Percentiles rank a stretch among this genome's conserved stretches.
Evolutionary conservation across 2,888 invertebrate genomes (phyloP).

Genomic region (Thalpophila matura): DNA sequence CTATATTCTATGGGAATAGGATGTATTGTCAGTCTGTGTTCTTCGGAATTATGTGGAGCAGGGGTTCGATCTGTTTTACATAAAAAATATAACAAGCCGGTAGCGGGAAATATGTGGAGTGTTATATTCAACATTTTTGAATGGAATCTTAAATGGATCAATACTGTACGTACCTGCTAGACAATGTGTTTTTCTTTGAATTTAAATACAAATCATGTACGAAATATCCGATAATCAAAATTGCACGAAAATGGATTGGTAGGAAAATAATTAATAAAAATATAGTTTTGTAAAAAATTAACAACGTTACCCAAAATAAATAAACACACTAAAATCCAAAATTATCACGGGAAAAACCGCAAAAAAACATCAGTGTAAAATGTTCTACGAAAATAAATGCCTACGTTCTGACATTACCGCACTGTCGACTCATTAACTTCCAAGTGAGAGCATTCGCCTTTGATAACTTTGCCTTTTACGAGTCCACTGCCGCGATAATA

Average conservation of each 20-base stretch:
- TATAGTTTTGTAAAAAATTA: background rate
- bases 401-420: slow-evolving; percentile 75
- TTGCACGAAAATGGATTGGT: too few relatives aligned
- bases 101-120: background rate
- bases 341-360: slow-evolving; percentile 24
- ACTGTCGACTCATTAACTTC: slow-evolving; percentile 84
- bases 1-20: slow-evolving; percentile 44
- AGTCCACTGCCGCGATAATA: slow-evolving; percentile 67
- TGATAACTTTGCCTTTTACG: slow-evolving; percentile 84
- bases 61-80: slow-evolving; percentile 43
- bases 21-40: slow-evolving; percentile 53
- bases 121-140: slow-evolving; percentile 2
- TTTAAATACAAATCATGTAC: too few relatives aligned
- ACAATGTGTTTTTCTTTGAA: too few relatives aligned
- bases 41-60: slow-evolving; percentile 31
- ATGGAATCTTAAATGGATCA: too few relatives aligned
- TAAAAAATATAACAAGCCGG: slow-evolving; percentile 39
- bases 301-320: background rate
- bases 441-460: slow-evolving; percentile 76
- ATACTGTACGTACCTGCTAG: too few relatives aligned
- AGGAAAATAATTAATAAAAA: background rate
- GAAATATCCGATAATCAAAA: too few relatives aligned
- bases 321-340: background rate
- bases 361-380: slow-evolving; percentile 26
- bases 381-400: slow-evolving; percentile 57